A percentile compares a stretch with the other conserved stretches of the same genome.
Evolutionary conservation across 2,113 vertebrate genomes (phyloP).

Genomic region (Tenrec ecaudatus): DNA sequence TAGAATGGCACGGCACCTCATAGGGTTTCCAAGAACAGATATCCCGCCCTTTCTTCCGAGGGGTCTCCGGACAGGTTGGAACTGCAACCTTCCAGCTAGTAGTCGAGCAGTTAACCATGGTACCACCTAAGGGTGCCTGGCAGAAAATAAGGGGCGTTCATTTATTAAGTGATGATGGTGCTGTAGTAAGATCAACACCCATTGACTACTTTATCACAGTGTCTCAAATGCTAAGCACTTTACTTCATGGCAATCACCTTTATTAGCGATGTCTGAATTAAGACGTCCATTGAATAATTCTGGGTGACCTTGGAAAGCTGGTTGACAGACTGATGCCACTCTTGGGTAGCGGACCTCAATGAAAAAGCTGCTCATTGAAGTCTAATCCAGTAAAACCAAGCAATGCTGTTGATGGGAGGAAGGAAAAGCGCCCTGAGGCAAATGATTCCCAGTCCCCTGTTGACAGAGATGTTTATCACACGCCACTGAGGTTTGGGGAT

Average conservation of each 20-base stretch:
- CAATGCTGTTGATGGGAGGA: background rate
- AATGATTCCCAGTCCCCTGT: conserved; percentile 49
- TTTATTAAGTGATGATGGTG: background rate
- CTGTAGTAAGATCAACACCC: background rate
- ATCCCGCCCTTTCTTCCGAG: background rate
- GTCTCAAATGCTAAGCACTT: background rate
- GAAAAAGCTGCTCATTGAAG: background rate
- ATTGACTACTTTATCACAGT: background rate
- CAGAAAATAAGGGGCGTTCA: background rate
- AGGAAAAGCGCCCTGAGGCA: background rate
- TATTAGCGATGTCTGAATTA: background rate
- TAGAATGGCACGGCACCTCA: background rate
- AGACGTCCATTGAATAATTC: background rate
- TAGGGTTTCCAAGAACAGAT: background rate
- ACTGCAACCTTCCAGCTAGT: background rate
- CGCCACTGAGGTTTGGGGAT: conserved; percentile 58
- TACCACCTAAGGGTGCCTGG: background rate
- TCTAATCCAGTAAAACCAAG: conserved; percentile 42
- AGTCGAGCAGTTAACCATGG: background rate
- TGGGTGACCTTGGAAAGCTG: background rate
- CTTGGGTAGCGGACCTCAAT: background rate
- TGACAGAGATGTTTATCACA: conserved; percentile 51
- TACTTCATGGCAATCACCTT: background rate
- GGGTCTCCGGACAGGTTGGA: background rate
- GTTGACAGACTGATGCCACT: background rate